Conservation (phyloP, 2,797 vertebrate species). For the Lacerta agilis region DNA sequence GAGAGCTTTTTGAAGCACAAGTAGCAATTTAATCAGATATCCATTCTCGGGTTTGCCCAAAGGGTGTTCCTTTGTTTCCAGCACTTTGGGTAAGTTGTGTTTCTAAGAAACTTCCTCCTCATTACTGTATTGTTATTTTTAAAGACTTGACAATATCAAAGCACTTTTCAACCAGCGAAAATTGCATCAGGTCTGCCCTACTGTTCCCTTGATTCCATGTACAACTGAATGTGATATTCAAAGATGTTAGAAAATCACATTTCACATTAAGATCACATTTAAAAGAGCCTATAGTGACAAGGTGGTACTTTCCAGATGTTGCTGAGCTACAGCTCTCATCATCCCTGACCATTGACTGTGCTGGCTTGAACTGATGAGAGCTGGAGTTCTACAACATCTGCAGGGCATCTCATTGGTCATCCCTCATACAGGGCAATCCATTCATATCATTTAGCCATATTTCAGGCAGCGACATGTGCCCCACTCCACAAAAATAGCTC, state of each 20-base stretch:
- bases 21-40: neutral
- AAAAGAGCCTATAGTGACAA: no score
- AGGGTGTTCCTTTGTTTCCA: neutral
- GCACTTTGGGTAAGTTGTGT: neutral
- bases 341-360: no score
- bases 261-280: neutral
- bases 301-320: no score
- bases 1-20: neutral
- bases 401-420: no score
- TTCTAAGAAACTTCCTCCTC: neutral
- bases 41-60: neutral
- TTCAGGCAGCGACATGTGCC: neutral
- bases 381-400: no score
- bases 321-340: no score
- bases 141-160: neutral
- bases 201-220: neutral
- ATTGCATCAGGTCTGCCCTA: neutral
- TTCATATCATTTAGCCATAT: neutral
- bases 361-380: no score
- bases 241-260: neutral
- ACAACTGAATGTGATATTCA: neutral
- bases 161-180: neutral
- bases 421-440: neutral
- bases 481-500: neutral
- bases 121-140: neutral